Evolutionary conservation across 2,888 invertebrate genomes (phyloP).

Genomic region (Drepanosiphum platanoidis): DNA sequence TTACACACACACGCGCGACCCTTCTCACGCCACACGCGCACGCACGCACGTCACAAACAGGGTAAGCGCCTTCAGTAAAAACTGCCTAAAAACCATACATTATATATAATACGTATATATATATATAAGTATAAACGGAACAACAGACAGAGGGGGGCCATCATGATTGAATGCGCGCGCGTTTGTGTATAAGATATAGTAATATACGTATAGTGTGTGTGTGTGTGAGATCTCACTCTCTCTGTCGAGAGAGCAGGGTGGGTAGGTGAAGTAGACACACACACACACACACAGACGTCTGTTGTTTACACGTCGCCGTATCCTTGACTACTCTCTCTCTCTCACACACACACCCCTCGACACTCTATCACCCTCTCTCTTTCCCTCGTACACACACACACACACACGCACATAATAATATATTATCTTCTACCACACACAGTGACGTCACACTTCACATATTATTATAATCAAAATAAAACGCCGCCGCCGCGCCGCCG

Average conservation of each 20-base stretch:
- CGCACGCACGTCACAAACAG: background rate
- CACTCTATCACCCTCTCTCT: background rate
- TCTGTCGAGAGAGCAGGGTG: background rate
- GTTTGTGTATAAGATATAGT: background rate
- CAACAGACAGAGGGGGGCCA: constrained; percentile 4
- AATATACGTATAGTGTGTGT: too few relatives aligned
- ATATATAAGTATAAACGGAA: background rate
- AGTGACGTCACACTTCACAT: background rate
- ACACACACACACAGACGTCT: background rate
- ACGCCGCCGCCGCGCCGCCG: background rate
- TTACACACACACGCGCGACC: background rate
- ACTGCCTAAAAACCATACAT: background rate
- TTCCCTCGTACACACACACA: background rate
- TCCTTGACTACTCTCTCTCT: constrained; percentile 28
- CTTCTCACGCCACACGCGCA: background rate
- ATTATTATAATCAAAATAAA: background rate
- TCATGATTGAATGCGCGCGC: background rate
- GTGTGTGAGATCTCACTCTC: too few relatives aligned
- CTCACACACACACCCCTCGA: background rate
- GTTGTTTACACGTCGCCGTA: constrained; percentile 39
- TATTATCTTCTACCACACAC: background rate
- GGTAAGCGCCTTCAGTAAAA: background rate
- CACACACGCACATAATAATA: background rate
- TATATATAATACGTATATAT: background rate
- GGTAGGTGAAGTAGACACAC: constrained; percentile 15